These are phyloP conservation scores for mouse (Mus musculus) DNA, from an alignment of 2,113 vertebrate genomes.

Conservation along the genomic window DNA sequence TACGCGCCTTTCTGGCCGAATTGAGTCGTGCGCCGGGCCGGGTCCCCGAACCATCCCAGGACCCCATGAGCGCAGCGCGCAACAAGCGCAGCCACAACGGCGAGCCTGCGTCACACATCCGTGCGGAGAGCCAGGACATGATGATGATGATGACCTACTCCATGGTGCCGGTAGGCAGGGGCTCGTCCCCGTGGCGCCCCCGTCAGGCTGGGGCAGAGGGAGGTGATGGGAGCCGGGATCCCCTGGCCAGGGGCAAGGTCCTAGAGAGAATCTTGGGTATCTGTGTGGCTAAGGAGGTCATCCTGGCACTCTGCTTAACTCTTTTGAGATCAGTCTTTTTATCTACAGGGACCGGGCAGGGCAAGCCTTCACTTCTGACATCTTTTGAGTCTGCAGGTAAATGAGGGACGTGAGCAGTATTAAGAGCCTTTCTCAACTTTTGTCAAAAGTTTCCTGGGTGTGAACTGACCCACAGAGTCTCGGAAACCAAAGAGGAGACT, in stretches of 20 bases:
- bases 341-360: neutral
- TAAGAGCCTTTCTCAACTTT: neutral
- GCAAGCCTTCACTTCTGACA: neutral
- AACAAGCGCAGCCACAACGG: constrained; percentile 90
- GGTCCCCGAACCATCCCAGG: neutral
- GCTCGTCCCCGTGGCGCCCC: neutral
- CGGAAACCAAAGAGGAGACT: neutral
- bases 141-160: constrained; percentile 96
- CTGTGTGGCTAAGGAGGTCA: neutral
- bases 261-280: neutral
- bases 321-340: neutral
- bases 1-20: constrained; percentile 60
- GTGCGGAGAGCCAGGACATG: constrained; percentile 90
- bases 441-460: neutral
- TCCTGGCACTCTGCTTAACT: neutral
- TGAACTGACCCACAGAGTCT: neutral
- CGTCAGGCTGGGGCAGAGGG: neutral
- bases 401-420: neutral
- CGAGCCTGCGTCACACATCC: constrained; percentile 83
- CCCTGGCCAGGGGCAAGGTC: neutral
- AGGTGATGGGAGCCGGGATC: neutral
- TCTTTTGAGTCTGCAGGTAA: neutral
- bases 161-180: constrained; percentile 94
- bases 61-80: constrained; percentile 85
- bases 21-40: neutral